These are phyloP conservation scores for Neoseiulus cucumeris DNA, from an alignment of 1,140 invertebrate species.

Conservation along the genomic window DNA sequence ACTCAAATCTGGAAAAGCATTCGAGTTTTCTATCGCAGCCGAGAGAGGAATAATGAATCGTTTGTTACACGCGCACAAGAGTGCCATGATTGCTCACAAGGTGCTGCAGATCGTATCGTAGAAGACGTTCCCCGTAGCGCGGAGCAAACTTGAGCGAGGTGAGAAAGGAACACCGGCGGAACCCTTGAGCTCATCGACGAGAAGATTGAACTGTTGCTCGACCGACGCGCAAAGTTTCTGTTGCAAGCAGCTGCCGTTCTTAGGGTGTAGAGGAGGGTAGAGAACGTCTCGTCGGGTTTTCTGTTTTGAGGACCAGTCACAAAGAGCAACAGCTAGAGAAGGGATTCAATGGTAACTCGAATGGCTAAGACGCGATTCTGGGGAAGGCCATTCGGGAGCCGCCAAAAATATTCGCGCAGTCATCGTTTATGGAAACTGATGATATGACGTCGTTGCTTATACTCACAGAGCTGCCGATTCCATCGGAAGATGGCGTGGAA, in stretches of 20 bases:
- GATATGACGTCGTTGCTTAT: conserved; percentile 2
- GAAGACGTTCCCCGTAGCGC: conserved; percentile 61
- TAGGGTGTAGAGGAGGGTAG: conserved; percentile 49
- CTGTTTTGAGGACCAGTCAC: conserved; percentile 62
- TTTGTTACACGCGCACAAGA: too few relatives aligned
- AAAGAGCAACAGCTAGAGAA: conserved; percentile 55
- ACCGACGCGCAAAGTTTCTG: not conserved
- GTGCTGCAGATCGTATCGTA: conserved; percentile 57
- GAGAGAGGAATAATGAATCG: not conserved
- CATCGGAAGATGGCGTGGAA: conserved; percentile 42
- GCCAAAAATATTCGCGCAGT: too few relatives aligned
- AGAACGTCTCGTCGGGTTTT: conserved; percentile 52
- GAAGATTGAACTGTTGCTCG: not conserved
- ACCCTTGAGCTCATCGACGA: conserved; percentile 16
- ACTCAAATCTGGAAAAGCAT: conserved; percentile 35
- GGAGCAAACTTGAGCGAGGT: conserved; percentile 35
- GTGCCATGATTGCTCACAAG: too few relatives aligned
- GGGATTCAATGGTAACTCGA: too few relatives aligned
- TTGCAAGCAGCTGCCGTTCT: conserved; percentile 21
- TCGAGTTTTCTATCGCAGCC: not conserved
- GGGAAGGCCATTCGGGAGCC: too few relatives aligned
- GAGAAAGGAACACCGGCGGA: not conserved
- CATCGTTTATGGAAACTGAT: too few relatives aligned
- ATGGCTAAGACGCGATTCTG: too few relatives aligned
- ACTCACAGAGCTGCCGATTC: conserved; percentile 49